These are phyloP conservation scores for Gastracanthus pulcherrimus DNA, from an alignment of 2,888 invertebrate species.

Conservation along the genomic window DNA sequence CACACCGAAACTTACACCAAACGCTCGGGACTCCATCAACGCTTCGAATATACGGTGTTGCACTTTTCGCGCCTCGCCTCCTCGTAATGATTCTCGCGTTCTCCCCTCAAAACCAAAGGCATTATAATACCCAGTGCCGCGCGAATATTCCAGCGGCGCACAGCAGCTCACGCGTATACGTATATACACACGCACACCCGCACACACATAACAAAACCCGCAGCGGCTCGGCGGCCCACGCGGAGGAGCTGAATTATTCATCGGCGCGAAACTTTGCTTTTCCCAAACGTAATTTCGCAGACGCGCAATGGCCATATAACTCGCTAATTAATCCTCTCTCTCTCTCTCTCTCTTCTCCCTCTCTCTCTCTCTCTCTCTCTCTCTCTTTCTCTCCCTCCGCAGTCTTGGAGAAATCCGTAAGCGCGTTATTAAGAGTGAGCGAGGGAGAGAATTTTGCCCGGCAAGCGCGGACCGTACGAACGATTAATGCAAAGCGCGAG, in stretches of 20 bases:
- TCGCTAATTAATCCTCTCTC: conserved; percentile 32
- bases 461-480: conserved; percentile 38
- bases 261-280: conserved; percentile 22
- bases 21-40: too few species aligned
- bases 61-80: too few species aligned
- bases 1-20: too few species aligned
- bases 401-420: background rate
- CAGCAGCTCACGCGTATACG: too few species aligned
- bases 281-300: conserved; percentile 16
- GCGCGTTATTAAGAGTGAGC: background rate
- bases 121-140: too few species aligned
- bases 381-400: background rate
- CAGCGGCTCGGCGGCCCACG: background rate
- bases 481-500: conserved; percentile 61
- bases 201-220: background rate
- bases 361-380: too few species aligned
- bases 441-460: background rate
- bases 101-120: too few species aligned
- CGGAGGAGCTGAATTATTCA: conserved; percentile 25
- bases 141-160: too few species aligned
- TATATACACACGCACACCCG: background rate
- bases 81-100: too few species aligned
- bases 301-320: conserved; percentile 10
- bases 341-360: conserved; percentile 32
- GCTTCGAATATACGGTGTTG: too few species aligned